Evolutionary conservation across 2,113 vertebrate species (phyloP), one percentile per base, ranked within the genome.

Genomic region (Nothobranchius kuhntae): DNA sequence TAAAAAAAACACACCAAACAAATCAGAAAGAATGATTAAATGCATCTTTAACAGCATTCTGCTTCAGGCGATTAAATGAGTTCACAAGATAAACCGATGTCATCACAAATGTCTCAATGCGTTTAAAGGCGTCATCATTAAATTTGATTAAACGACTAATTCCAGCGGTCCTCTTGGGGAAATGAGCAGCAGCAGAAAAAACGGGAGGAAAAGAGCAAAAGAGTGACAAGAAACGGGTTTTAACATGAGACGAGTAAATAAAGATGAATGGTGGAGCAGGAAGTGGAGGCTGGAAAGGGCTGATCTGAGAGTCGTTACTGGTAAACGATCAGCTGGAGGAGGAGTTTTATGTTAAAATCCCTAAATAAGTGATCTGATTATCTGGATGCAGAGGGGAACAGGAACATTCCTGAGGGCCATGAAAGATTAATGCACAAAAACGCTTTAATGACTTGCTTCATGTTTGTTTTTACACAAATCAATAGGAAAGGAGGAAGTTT

Each of bases 381-480:
- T 42, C 14, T 62, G 75, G 42, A 50, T 59, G 47, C 55, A 58
- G 44, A 47, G 30, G 30, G 21, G 30, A 30, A 30, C 30, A 4
- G 30, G 30, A 59, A 68, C 14, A 21, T 70, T 73, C 71, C 69
- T 44, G 65, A 77, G 61, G 47, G 24, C 73, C 76, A 65, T 80
- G 77, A 87, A 87, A 83, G 71, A 83, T 87, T 84, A 72, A 84
- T 81, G 77, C 70, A 68, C 9, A 40, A 40, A 40, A 40, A 7
- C 38, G 6, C 38, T 40, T 40, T 9, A 1, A 3, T 8, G 9
- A 40, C 44, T 12, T 7, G 40, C 10, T 9, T 40, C 7, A 7
- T 40, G 38, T 40, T 40, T 40, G 38, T 40, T 40, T 40, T 45
- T 12, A 13, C 44, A 51, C 36, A 44, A 64, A 82, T 75, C 57